Evolutionary conservation across 2,113 vertebrate species (phyloP).

Genomic region (Mionectes macconnelli): DNA sequence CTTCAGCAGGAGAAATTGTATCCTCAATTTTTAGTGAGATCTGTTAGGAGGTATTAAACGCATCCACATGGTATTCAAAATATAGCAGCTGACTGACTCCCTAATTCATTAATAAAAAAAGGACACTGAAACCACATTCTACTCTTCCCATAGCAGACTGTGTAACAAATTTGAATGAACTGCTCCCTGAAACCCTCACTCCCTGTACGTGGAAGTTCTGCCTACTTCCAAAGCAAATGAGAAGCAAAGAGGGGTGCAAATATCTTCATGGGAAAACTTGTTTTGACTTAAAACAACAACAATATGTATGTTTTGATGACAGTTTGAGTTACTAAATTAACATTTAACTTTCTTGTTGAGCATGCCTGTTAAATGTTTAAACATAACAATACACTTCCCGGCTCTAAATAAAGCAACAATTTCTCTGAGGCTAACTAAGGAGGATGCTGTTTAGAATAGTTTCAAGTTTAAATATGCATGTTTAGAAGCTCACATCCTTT

Average conservation of each 20-base stretch:
- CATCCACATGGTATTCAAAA: neutral
- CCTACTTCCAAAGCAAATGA: neutral
- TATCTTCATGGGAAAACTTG: neutral
- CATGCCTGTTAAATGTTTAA: slow-evolving; percentile 25
- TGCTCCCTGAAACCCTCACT: neutral
- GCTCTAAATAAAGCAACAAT: neutral
- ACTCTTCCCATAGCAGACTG: neutral
- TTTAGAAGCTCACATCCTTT: rapidly evolving
- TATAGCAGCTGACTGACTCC: neutral
- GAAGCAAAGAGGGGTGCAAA: neutral
- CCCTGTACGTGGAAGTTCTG: neutral
- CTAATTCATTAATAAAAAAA: neutral
- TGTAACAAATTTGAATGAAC: neutral
- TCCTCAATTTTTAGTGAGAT: neutral
- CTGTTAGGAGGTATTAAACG: neutral
- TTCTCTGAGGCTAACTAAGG: neutral
- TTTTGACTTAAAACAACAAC: neutral
- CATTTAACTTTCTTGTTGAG: neutral
- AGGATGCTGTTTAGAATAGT: neutral
- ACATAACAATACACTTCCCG: neutral
- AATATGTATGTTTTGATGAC: neutral
- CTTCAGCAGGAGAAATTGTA: neutral
- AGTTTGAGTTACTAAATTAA: slow-evolving; percentile 4
- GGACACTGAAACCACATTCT: neutral
- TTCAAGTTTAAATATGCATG: neutral